A percentile compares a stretch with the other conserved stretches of the same genome.
Conservation (phyloP, 2,113 vertebrate species). For the Plecturocebus donacophilus region DNA sequence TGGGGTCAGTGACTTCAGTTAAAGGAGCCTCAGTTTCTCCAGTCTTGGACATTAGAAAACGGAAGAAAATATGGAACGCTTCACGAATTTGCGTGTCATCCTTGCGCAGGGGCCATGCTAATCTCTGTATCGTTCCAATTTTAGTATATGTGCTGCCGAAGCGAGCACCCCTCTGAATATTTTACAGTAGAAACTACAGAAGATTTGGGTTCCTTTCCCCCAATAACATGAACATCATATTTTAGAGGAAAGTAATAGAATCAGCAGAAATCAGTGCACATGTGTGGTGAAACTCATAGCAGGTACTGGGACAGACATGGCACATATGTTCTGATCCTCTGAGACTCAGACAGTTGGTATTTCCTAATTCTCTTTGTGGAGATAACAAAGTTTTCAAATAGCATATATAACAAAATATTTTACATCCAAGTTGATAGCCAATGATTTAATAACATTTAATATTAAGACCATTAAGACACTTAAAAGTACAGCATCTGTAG, state of each 20-base stretch:
- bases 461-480: background rate
- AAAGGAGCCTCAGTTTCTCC: too few relatives aligned
- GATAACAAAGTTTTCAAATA: background rate
- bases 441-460: conserved; percentile 4
- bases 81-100: too few relatives aligned
- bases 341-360: background rate
- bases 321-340: background rate
- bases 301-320: background rate
- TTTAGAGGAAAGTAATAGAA: background rate
- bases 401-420: background rate
- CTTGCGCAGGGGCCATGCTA: too few relatives aligned
- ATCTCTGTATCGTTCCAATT: too few relatives aligned
- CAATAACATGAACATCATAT: background rate
- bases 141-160: too few relatives aligned
- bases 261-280: conserved; percentile 11
- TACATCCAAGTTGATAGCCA: background rate
- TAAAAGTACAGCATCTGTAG: background rate
- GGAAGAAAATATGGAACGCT: too few relatives aligned
- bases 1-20: too few relatives aligned
- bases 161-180: background rate
- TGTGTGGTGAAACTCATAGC: background rate
- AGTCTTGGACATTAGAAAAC: too few relatives aligned
- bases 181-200: background rate
- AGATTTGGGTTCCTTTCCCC: background rate
- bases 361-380: background rate